These are phyloP conservation scores for Muntiacus muntjak DNA, from an alignment of 2,113 vertebrate species.

Conservation along the genomic window DNA sequence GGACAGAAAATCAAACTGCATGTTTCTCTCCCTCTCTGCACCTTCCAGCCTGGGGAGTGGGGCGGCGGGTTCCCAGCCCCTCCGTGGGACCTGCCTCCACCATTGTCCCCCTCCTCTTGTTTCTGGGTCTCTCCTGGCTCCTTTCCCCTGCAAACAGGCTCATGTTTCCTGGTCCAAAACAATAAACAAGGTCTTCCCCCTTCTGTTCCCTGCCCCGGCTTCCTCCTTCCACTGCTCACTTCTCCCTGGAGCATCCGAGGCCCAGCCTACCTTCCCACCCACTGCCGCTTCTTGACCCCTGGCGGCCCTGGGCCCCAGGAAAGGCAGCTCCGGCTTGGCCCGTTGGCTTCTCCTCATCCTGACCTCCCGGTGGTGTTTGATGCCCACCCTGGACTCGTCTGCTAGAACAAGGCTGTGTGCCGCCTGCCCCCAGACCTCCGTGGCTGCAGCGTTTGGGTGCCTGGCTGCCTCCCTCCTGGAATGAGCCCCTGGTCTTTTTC, in stretches of 20 bases:
- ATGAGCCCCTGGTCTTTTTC: not conserved
- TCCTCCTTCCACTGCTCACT: not conserved
- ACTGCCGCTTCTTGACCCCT: accelerated
- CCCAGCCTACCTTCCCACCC: not conserved
- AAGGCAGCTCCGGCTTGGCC: not conserved
- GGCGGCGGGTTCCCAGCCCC: not conserved
- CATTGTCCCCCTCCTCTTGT: not conserved
- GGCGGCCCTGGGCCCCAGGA: not conserved
- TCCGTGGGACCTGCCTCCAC: not conserved
- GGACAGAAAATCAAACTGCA: not conserved
- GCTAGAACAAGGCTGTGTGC: not conserved
- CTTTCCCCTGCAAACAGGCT: not conserved
- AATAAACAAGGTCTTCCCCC: not conserved
- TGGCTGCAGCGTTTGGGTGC: not conserved
- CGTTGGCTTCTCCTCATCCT: not conserved
- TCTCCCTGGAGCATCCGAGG: not conserved
- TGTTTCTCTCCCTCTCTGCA: not conserved
- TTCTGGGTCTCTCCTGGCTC: not conserved
- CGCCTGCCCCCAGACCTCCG: too few species aligned
- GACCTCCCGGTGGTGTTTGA: accelerated
- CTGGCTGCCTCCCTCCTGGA: accelerated
- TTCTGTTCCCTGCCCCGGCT: not conserved
- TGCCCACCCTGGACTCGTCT: not conserved
- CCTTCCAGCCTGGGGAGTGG: not conserved
- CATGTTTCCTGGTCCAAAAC: not conserved